Evolutionary conservation across 2,797 vertebrate genomes (phyloP).

Genomic region (Tragelaphus eurycerus): DNA sequence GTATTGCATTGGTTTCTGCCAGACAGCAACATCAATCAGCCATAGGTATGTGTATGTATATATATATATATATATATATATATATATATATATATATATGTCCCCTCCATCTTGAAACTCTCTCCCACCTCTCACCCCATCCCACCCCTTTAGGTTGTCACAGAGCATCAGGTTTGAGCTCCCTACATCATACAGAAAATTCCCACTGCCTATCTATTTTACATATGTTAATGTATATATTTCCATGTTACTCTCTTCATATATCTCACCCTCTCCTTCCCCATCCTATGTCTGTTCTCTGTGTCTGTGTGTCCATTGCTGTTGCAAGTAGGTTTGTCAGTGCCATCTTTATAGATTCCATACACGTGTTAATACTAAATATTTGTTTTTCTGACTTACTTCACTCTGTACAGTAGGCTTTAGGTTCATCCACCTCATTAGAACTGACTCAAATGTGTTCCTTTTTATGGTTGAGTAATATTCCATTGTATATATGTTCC

Average conservation of each 20-base stretch:
- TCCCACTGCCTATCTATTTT: neutral
- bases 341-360: neutral
- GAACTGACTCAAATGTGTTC: neutral
- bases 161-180: neutral
- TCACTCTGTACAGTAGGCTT: neutral
- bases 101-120: neutral
- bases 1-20: neutral
- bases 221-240: neutral
- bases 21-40: neutral
- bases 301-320: neutral
- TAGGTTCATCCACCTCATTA: neutral
- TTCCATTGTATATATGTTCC: neutral
- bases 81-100: neutral
- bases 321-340: neutral
- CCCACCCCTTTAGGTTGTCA: neutral
- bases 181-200: neutral
- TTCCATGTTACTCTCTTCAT: neutral
- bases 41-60: neutral
- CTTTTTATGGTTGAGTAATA: neutral
- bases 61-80: too few relatives aligned
- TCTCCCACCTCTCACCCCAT: neutral
- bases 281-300: neutral
- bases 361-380: neutral
- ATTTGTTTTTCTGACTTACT: neutral
- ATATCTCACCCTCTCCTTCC: neutral